Conservation (phyloP, 2,888 invertebrate species). For the Pheosia gnoma region DNA sequence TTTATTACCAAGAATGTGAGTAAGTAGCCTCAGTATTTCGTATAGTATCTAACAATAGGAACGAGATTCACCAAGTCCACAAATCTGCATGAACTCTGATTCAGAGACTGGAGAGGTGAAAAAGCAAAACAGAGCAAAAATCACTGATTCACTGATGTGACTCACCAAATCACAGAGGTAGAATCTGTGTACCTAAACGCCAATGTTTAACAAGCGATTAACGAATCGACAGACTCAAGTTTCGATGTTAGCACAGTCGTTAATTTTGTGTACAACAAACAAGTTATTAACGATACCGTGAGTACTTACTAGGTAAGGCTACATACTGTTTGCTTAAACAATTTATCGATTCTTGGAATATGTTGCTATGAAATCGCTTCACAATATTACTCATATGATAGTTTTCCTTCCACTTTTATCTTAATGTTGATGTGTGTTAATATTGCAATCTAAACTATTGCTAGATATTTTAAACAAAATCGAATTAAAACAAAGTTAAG, state of each 20-base stretch:
- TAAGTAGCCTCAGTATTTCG: neutral
- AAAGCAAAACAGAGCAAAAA: conserved; percentile 48
- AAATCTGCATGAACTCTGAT: conserved; percentile 35
- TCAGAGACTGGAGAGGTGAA: conserved; percentile 48
- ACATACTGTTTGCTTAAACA: conserved; percentile 33
- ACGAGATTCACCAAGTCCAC: conserved; percentile 26
- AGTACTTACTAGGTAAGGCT: conserved; percentile 30
- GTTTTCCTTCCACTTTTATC: conserved; percentile 1
- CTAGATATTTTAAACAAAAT: too few relatives aligned
- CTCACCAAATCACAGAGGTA: conserved; percentile 31
- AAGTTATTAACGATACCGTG: conserved; percentile 59
- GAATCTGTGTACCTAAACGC: conserved; percentile 30
- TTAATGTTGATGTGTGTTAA: too few relatives aligned
- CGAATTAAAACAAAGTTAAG: too few relatives aligned
- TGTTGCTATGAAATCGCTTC: conserved; percentile 30
- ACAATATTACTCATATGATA: conserved; percentile 10
- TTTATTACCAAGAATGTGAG: neutral
- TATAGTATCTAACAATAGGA: conserved; percentile 30
- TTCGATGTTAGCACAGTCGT: conserved; percentile 40
- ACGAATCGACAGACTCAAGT: conserved; percentile 39
- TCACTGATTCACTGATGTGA: conserved; percentile 47
- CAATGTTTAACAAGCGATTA: conserved; percentile 56
- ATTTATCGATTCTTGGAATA: conserved; percentile 45
- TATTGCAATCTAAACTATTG: too few relatives aligned
- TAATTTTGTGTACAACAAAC: conserved; percentile 59